These are phyloP conservation scores for Lateolabrax maculatus DNA, from an alignment of 2,797 vertebrate genomes.

Conservation along the genomic window DNA sequence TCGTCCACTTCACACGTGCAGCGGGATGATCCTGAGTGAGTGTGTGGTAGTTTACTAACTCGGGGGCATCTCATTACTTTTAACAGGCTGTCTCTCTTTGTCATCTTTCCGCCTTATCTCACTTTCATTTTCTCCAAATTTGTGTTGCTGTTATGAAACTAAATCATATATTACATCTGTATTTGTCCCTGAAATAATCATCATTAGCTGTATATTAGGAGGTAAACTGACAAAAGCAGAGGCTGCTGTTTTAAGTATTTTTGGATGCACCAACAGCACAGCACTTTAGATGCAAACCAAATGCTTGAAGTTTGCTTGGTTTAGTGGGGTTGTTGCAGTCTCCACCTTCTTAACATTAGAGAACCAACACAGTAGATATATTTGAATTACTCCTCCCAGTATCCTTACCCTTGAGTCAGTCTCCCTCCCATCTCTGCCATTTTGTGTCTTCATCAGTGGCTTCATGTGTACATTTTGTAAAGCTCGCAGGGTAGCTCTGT, in stretches of 20 bases:
- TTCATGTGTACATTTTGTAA: slow-evolving; percentile 9
- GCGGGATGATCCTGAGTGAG: slow-evolving; percentile 49
- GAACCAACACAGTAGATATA: not conserved
- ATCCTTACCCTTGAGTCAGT: not conserved
- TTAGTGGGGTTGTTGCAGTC: not conserved
- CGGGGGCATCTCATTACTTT: slow-evolving; percentile 35
- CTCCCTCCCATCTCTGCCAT: not conserved
- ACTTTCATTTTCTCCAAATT: not conserved
- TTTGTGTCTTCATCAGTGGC: slow-evolving; percentile 5
- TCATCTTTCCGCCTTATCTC: not conserved
- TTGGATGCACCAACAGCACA: not conserved
- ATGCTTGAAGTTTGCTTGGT: slow-evolving; percentile 1
- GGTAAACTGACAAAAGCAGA: slow-evolving; percentile 18
- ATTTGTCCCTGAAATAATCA: not conserved
- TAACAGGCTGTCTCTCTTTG: slow-evolving; percentile 10
- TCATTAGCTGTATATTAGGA: not conserved
- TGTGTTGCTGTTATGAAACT: not conserved
- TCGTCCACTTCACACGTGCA: slow-evolving; percentile 45
- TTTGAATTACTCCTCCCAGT: not conserved
- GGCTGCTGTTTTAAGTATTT: slow-evolving; percentile 17
- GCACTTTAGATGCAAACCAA: not conserved
- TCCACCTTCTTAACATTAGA: not conserved
- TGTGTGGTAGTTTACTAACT: slow-evolving; percentile 29
- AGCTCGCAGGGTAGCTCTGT: slow-evolving; percentile 3
- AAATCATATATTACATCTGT: not conserved